These are phyloP conservation scores for Eupsittula cactorum DNA, from an alignment of 2,113 vertebrate genomes.

Conservation along the genomic window DNA sequence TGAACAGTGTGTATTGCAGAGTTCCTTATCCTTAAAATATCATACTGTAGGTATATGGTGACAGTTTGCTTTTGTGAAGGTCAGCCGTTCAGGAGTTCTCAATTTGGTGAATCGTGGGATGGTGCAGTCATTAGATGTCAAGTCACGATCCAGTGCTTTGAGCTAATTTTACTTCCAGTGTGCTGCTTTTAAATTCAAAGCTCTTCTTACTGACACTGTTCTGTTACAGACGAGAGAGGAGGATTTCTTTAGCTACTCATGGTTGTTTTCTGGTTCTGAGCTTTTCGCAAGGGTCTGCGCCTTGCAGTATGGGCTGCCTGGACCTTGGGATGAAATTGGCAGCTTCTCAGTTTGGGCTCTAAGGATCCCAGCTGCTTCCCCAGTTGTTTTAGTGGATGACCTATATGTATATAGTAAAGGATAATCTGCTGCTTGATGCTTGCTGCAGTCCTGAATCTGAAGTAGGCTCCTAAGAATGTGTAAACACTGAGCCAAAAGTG, in stretches of 20 bases:
- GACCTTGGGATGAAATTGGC: neutral
- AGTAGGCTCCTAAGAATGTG: neutral
- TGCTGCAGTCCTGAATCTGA: neutral
- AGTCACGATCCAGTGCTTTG: conserved; percentile 47
- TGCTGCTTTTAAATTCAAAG: conserved; percentile 26
- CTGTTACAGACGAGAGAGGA: neutral
- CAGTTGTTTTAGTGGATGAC: neutral
- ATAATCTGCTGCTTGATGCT: neutral
- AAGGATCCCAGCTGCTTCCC: neutral
- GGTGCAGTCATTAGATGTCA: conserved; percentile 18
- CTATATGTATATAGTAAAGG: neutral
- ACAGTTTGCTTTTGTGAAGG: conserved; percentile 11
- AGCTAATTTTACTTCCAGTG: conserved; percentile 57
- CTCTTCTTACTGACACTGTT: neutral
- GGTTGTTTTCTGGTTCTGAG: neutral
- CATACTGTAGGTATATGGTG: neutral
- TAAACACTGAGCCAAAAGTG: neutral
- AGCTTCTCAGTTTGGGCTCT: neutral
- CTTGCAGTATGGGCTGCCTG: fast-evolving
- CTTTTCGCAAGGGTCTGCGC: neutral
- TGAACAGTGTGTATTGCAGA: neutral
- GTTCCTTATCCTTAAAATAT: neutral
- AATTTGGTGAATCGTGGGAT: conserved; percentile 13
- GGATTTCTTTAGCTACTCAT: neutral
- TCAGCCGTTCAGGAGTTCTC: neutral